Evolutionary conservation across 2,113 vertebrate genomes (phyloP).

Genomic region (Poecile atricapillus): DNA sequence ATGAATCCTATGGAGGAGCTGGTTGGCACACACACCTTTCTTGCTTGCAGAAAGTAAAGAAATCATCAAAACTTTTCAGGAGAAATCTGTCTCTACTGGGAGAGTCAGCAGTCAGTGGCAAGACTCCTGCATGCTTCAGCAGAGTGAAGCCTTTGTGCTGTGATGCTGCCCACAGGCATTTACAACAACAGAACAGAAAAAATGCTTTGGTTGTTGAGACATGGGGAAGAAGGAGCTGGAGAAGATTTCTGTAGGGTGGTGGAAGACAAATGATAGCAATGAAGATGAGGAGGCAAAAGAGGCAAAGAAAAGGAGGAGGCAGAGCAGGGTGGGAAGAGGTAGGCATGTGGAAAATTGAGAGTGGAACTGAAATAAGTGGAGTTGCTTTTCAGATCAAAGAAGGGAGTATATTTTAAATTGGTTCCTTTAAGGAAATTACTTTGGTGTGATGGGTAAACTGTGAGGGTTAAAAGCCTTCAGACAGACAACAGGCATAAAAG

Average conservation of each 20-base stretch:
- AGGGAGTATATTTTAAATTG: background rate
- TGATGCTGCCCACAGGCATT: background rate
- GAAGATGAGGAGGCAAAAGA: background rate
- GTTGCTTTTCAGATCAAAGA: background rate
- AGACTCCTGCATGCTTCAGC: background rate
- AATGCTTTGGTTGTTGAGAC: background rate
- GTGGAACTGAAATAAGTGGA: background rate
- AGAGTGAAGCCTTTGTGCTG: background rate
- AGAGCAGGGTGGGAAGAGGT: background rate
- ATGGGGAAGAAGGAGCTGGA: background rate
- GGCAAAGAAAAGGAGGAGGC: background rate
- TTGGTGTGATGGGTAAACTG: background rate
- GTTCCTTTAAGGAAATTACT: background rate
- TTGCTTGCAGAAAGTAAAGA: background rate
- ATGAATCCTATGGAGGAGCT: background rate
- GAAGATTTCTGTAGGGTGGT: background rate
- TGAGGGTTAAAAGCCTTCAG: background rate
- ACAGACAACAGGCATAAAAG: background rate
- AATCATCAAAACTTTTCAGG: background rate
- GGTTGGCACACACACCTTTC: accelerated
- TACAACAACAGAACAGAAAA: background rate
- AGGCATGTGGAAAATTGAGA: background rate
- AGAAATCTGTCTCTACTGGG: background rate
- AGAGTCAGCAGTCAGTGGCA: background rate
- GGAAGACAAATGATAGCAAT: background rate